Percentiles rank a stretch among this genome's conserved stretches.
Conservation (phyloP, 2,113 vertebrate species). For the Limnothrissa miodon region DNA sequence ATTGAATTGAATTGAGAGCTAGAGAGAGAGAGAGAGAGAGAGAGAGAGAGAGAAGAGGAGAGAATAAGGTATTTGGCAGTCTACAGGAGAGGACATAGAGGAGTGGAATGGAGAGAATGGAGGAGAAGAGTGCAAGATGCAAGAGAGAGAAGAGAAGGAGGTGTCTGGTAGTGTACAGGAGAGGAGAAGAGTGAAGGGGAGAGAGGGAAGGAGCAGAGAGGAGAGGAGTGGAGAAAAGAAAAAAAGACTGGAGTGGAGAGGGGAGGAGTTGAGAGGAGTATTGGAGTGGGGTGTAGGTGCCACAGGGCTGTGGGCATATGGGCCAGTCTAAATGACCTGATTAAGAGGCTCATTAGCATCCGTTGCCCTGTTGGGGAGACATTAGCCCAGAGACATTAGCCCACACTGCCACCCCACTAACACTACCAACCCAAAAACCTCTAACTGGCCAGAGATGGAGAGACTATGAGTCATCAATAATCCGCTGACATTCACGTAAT, state of each 20-base stretch:
- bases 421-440: background rate
- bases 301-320: background rate
- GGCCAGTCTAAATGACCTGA: background rate
- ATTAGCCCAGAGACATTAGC: background rate
- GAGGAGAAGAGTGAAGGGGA: background rate
- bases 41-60: too few species aligned
- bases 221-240: background rate
- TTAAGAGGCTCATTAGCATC: background rate
- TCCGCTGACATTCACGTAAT: constrained; percentile 2
- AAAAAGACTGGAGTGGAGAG: background rate
- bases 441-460: background rate
- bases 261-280: background rate
- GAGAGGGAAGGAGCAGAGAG: background rate
- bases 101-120: background rate
- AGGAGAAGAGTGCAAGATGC: background rate
- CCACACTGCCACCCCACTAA: background rate
- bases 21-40: too few species aligned
- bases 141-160: background rate
- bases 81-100: too few species aligned
- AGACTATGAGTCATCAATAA: background rate
- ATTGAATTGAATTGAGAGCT: too few species aligned
- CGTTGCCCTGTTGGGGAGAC: background rate
- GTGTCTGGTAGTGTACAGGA: background rate
- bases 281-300: background rate
- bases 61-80: too few species aligned